Evolutionary conservation across 64 coral and sea anemone species (phyloP).

Genomic region (Orbicella faveolata): DNA sequence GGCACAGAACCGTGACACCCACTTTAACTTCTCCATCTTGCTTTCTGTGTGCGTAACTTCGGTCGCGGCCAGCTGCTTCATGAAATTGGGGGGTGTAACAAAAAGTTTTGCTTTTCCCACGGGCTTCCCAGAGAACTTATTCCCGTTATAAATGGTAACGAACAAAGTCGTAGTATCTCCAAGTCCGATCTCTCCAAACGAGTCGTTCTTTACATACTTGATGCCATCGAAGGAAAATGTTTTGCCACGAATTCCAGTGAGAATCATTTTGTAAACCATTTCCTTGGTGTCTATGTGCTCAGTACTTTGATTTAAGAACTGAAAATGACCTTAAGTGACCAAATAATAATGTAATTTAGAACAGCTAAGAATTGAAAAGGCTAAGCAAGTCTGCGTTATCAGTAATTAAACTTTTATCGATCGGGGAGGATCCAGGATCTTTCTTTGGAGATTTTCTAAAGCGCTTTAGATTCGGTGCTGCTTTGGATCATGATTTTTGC

Average conservation of each 20-base stretch:
- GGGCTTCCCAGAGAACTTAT: neutral
- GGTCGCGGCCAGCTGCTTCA: slow-evolving; percentile 33
- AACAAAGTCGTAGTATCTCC: slow-evolving; percentile 54
- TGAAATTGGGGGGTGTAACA: slow-evolving; percentile 41
- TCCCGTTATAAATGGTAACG: slow-evolving; percentile 21
- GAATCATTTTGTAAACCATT: slow-evolving; percentile 61
- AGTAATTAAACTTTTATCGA: too few species aligned
- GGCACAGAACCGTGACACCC: slow-evolving; percentile 14
- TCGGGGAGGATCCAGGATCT: too few species aligned
- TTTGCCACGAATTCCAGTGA: neutral
- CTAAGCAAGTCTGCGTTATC: too few species aligned
- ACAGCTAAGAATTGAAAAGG: too few species aligned
- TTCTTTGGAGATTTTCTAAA: too few species aligned
- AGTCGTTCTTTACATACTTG: slow-evolving; percentile 47
- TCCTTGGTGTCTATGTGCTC: slow-evolving; percentile 27
- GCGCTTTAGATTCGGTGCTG: too few species aligned
- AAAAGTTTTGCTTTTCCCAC: slow-evolving; percentile 30
- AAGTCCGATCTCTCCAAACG: slow-evolving; percentile 46
- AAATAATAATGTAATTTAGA: too few species aligned
- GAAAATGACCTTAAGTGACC: slow-evolving; percentile 12
- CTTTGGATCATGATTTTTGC: too few species aligned
- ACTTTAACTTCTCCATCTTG: slow-evolving; percentile 24
- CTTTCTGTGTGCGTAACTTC: slow-evolving; percentile 52
- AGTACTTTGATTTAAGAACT: slow-evolving; percentile 18
- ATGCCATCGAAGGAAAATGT: slow-evolving; percentile 41